Evolutionary conservation across 1,140 invertebrate species (phyloP).

Genomic region (Zaprionus ghesquierei): DNA sequence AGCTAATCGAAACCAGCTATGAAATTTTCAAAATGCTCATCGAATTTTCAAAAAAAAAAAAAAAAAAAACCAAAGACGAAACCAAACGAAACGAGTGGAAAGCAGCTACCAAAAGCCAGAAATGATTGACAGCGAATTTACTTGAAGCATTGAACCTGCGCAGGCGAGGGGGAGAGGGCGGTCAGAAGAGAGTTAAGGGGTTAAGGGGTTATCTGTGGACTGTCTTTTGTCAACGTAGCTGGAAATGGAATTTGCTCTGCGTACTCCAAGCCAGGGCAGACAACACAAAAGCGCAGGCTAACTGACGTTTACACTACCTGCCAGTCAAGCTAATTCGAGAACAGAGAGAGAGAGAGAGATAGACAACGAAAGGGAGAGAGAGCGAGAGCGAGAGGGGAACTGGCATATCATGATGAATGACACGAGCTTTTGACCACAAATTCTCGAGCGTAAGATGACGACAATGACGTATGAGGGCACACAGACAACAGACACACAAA

Average conservation of each 20-base stretch:
- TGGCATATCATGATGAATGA: conserved; percentile 63
- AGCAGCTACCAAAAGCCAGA: conserved; percentile 23
- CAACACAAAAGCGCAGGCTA: conserved; percentile 58
- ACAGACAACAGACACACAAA: conserved; percentile 5
- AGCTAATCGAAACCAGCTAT: conserved; percentile 60
- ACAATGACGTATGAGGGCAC: conserved; percentile 10
- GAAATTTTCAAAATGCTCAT: conserved; percentile 50
- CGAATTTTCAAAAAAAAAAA: conserved; percentile 23
- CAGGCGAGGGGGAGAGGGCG: background rate
- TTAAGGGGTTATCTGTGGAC: conserved; percentile 20
- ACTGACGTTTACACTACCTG: conserved; percentile 55
- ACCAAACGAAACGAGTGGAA: conserved; percentile 3
- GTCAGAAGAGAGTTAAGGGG: background rate
- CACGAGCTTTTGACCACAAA: conserved; percentile 38
- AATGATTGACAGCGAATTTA: conserved; percentile 73
- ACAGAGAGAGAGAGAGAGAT: background rate
- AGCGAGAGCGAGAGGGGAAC: background rate
- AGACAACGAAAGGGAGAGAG: background rate
- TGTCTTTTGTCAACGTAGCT: conserved; percentile 51
- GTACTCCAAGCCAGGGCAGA: conserved; percentile 4
- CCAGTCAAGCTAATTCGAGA: conserved; percentile 52
- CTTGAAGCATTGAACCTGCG: conserved; percentile 68
- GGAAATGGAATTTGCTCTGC: conserved; percentile 31
- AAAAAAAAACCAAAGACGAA: conserved; percentile 10
- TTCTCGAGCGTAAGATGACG: conserved; percentile 26